These are phyloP conservation scores for Toxotes chatareus DNA, from an alignment of 2,113 vertebrate species.

Conservation along the genomic window DNA sequence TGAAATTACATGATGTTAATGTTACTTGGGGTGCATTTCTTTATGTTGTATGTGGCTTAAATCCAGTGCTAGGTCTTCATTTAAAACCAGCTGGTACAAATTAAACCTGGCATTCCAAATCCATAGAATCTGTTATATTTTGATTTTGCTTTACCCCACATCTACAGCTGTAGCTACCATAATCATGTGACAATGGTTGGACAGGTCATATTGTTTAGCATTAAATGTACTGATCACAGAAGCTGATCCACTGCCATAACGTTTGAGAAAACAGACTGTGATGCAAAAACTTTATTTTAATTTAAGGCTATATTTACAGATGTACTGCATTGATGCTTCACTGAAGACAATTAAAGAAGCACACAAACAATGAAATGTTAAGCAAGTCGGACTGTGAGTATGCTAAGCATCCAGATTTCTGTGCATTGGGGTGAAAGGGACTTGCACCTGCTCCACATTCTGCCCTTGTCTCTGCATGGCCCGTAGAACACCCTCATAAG, in stretches of 20 bases:
- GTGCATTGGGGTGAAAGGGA: neutral
- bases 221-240: conserved; percentile 10
- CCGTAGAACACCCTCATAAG: conserved; percentile 90
- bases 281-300: conserved; percentile 46
- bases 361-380: conserved; percentile 1
- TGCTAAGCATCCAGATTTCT: conserved; percentile 40
- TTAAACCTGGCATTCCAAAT: neutral
- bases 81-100: neutral
- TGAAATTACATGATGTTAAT: neutral
- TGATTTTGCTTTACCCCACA: neutral
- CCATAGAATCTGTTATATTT: neutral
- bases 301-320: conserved; percentile 11
- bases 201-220: neutral
- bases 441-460: conserved; percentile 94
- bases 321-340: neutral
- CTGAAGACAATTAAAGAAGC: conserved; percentile 4
- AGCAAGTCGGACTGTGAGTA: neutral
- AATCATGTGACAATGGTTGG: neutral
- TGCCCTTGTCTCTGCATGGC: conserved; percentile 98
- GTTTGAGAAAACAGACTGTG: conserved; percentile 21
- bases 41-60: neutral
- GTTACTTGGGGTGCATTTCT: neutral
- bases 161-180: neutral
- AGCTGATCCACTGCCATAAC: conserved; percentile 6
- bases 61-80: neutral